phyloP scores from a whole-genome alignment of 2,797 vertebrate genomes.

The Spinus olivaceus region DNA sequence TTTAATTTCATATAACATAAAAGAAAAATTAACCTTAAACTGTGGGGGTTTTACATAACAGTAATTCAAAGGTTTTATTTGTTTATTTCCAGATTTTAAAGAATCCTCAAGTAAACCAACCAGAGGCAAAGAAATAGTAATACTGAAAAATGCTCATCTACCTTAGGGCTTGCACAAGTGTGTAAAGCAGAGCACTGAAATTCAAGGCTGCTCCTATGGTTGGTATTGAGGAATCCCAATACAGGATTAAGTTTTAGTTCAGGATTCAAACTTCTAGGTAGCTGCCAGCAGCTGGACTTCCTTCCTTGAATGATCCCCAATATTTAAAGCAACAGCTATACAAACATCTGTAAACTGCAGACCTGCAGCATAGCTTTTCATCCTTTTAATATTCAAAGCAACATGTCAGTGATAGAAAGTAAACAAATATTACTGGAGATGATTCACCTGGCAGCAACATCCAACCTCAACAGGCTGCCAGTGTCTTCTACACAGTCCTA shows the following conservation, averaged over 20 bases:
- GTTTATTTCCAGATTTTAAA: neutral
- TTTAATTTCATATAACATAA: slow-evolving; percentile 14
- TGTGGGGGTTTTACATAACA: neutral
- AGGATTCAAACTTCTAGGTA: neutral
- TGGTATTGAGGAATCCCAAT: neutral
- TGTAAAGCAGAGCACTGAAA: neutral
- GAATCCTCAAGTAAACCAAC: neutral
- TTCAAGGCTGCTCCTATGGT: neutral
- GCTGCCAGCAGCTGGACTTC: neutral
- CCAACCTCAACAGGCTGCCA: neutral
- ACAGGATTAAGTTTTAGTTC: neutral
- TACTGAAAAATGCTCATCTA: neutral
- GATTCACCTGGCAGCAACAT: neutral
- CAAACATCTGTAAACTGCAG: neutral
- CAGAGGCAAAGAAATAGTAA: neutral
- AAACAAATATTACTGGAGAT: neutral
- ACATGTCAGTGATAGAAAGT: neutral
- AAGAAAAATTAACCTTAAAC: neutral
- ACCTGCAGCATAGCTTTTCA: neutral
- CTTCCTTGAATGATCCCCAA: neutral
- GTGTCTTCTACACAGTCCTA: neutral
- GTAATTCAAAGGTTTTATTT: neutral
- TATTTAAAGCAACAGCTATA: neutral
- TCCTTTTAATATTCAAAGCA: neutral
- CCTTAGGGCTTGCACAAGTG: neutral